Base-by-base conservation (phyloP, 2,797 vertebrate species). In the Chelonia mydas region DNA sequence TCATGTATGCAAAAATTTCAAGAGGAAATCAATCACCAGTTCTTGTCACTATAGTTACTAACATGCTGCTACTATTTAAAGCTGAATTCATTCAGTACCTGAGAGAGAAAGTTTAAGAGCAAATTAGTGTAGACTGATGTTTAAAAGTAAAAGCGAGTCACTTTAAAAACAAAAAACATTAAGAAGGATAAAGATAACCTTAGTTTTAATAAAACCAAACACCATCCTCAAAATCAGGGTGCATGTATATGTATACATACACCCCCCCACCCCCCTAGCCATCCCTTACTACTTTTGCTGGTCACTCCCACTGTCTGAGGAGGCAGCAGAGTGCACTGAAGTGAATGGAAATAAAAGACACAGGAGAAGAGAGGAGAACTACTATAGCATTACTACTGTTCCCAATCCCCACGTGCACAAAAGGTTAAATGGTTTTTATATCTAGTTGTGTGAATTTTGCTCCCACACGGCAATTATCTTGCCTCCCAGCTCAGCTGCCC, bases 301-400 rank as follows among this genome's bases (percentile, higher is more conserved):
- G 82, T 54, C 12, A n/a, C 86, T 89, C 79, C 90, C 91, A 76
- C 53, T 19, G 23, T 19, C 55, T 84, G 86, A 96, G 57, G 89
- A 95, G 94, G 90, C 88, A 84, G 84, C 92, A 86, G 88, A 53
- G 94, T 91, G 89, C 86, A 92, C 78, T 90, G 19, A 74, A 94
- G 59, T 76, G 28, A 28, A 76, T 9, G 27, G 45, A 47, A 45
- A 65, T 19, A n/a, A 17, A 65, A 59, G 33, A 61, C 31, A 15
- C 7, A 15, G 10, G 27, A 57, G 33, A 65, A n/a, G 59, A 59
- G 57, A 59, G 27, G 28, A 59, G 33, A n/a, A 25, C 41, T 27
- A 25, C 11, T 41, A 10, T 74, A 41, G 23, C 23, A 45, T 74
- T 6, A 45, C 37, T 74, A 25, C 41, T 47, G 41, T 76, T 76